phyloP scores from a whole-genome alignment of 2,797 vertebrate species.

The Alectoris magna region DNA sequence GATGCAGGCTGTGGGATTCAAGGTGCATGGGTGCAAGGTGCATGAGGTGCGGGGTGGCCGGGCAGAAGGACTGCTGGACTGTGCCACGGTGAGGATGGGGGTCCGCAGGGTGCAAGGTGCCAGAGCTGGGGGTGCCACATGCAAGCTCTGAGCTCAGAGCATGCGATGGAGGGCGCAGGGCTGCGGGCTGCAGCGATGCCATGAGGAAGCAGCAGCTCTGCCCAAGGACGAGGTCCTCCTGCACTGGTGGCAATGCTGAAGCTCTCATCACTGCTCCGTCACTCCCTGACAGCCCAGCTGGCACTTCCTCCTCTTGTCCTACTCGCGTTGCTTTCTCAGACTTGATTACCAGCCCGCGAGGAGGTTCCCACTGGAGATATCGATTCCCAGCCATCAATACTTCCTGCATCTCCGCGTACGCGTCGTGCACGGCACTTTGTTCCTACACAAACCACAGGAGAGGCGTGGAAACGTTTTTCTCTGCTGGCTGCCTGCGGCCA shows the following conservation, averaged over 20 bases:
- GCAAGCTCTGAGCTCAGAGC: background rate
- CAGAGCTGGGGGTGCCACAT: background rate
- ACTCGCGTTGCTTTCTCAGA: background rate
- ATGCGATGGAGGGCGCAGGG: background rate
- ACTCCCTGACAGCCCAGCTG: background rate
- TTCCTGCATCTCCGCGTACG: background rate
- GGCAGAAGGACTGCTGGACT: background rate
- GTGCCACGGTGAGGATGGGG: background rate
- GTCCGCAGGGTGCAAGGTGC: background rate
- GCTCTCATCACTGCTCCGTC: background rate
- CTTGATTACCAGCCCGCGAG: background rate
- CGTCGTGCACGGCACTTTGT: accelerated
- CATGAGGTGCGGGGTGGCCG: background rate
- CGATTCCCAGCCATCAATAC: background rate
- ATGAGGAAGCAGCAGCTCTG: background rate
- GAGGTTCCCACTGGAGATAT: background rate
- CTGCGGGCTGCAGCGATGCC: background rate
- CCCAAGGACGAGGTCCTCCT: background rate
- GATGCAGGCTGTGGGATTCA: background rate
- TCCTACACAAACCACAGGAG: background rate
- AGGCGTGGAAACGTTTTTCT: background rate
- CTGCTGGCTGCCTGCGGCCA: background rate
- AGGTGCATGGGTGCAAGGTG: background rate
- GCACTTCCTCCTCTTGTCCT: background rate
- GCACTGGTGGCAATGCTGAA: background rate